Conservation (phyloP, 2,113 vertebrate genomes). For the Aegotheles bennettii region DNA sequence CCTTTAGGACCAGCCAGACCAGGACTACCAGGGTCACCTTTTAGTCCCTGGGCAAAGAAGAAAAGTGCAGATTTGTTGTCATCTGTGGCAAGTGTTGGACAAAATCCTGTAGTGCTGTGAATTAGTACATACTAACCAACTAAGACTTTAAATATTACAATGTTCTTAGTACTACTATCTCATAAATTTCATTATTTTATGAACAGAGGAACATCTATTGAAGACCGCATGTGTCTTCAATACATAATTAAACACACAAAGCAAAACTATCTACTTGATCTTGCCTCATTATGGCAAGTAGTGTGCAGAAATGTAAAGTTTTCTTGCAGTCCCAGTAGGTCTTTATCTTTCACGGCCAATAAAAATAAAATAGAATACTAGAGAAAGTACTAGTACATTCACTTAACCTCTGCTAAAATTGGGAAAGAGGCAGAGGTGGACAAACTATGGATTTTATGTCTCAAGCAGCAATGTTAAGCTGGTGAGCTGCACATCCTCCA, state of each 20-base stretch:
- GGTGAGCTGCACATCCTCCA: not conserved
- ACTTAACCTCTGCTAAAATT: not conserved
- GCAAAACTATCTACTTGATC: not conserved
- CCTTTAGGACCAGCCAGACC: slow-evolving; percentile 82
- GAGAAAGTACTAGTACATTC: not conserved
- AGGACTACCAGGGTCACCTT: slow-evolving; percentile 81
- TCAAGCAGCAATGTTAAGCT: not conserved
- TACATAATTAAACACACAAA: not conserved
- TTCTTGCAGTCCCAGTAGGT: not conserved
- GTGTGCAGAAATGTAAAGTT: not conserved
- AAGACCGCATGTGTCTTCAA: not conserved
- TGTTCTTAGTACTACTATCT: not conserved
- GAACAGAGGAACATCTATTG: not conserved
- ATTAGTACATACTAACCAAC: not conserved
- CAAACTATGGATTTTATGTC: not conserved
- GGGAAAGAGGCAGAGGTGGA: not conserved
- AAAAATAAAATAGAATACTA: not conserved
- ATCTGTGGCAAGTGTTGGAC: not conserved
- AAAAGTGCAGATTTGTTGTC: slow-evolving; percentile 19
- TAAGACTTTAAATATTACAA: not conserved
- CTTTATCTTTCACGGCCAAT: not conserved
- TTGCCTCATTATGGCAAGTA: not conserved
- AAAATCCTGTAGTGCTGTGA: not conserved
- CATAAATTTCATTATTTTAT: not conserved
- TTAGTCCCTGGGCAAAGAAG: slow-evolving; percentile 79